Percentiles rank a stretch among this genome's conserved stretches.
These are phyloP conservation scores for Tangara arthus DNA, from an alignment of 2,797 vertebrate species.

Conservation along the genomic window DNA sequence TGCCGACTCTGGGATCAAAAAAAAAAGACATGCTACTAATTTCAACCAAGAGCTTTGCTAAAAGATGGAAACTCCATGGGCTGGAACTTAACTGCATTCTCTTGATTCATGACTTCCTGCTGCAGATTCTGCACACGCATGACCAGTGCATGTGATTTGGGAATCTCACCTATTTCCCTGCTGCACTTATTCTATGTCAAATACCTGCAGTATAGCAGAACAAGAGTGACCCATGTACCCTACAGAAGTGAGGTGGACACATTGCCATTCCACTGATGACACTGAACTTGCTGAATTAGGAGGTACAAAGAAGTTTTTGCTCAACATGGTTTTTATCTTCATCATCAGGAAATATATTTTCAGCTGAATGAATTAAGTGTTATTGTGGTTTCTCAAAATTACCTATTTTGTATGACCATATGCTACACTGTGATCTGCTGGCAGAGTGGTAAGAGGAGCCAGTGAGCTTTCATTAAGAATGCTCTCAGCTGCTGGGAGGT, in stretches of 20 bases:
- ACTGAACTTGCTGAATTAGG: background rate
- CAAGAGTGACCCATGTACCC: background rate
- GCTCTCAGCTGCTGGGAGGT: background rate
- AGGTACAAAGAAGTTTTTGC: background rate
- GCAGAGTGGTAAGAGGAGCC: background rate
- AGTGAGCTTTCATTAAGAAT: background rate
- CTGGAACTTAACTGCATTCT: background rate
- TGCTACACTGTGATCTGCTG: background rate
- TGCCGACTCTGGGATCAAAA: background rate
- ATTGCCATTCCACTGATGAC: background rate
- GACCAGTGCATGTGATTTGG: background rate
- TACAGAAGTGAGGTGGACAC: background rate
- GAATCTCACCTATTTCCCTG: background rate
- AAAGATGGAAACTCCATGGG: background rate
- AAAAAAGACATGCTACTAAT: background rate
- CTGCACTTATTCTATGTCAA: background rate
- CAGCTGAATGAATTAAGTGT: background rate
- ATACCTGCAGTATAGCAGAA: background rate
- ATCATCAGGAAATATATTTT: background rate
- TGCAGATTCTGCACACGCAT: background rate
- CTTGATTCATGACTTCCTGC: background rate
- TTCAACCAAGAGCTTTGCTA: background rate
- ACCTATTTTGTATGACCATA: background rate
- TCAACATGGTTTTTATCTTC: background rate
- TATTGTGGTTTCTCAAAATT: background rate